Evolutionary conservation across 30 jellyfish, hydroid and myxozoan species (phyloP).

Genomic region (Rhopilema esculentum): DNA sequence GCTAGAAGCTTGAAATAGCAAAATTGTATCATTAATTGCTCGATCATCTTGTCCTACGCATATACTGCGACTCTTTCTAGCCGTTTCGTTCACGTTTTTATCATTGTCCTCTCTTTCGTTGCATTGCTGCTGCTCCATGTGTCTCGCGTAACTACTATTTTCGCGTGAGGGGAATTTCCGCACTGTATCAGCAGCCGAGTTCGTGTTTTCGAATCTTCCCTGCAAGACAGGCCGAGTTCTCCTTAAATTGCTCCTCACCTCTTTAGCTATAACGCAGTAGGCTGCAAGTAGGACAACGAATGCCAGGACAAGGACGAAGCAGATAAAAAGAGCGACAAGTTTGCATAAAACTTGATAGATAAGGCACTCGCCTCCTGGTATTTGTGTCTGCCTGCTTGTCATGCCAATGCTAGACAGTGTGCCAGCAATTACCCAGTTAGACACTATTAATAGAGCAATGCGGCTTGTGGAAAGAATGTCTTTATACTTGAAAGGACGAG

Average conservation of each 20-base stretch:
- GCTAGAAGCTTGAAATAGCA: no score
- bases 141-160: neutral
- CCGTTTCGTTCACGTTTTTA: neutral
- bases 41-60: no score
- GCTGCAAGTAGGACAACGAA: neutral
- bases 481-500: constrained; percentile 36
- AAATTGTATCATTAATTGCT: no score
- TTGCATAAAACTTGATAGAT: neutral
- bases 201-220: neutral
- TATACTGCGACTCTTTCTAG: neutral
- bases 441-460: neutral
- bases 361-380: neutral
- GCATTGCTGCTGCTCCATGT: neutral
- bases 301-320: constrained; percentile 4
- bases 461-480: constrained; percentile 21
- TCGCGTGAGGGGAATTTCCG: neutral
- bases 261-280: constrained; percentile 21
- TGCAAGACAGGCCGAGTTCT: constrained; percentile 6
- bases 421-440: constrained; percentile 3
- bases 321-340: neutral
- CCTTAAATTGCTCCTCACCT: constrained; percentile 32
- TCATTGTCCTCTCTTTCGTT: neutral
- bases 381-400: neutral
- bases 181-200: neutral
- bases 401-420: neutral